phyloP scores from a whole-genome alignment of 2,888 invertebrate species.

The Heliconius aoede region DNA sequence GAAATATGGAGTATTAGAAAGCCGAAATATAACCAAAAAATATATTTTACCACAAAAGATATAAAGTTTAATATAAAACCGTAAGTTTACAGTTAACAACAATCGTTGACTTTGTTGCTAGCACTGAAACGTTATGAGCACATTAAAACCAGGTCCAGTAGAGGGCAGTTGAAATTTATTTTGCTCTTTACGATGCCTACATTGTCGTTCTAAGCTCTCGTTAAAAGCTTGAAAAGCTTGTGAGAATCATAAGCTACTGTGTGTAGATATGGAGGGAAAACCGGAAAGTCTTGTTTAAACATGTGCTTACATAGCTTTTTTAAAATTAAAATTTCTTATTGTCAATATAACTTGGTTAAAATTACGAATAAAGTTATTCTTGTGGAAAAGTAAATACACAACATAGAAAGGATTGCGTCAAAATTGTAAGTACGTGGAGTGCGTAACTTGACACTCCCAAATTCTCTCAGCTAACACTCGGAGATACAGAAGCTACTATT shows the following conservation, averaged over 20 bases:
- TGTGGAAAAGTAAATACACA: too few relatives aligned
- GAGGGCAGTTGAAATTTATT: slow-evolving; percentile 52
- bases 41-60: not conserved
- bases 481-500: too few relatives aligned
- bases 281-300: slow-evolving; percentile 2
- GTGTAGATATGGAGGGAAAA: slow-evolving; percentile 34
- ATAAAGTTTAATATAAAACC: slow-evolving; percentile 22
- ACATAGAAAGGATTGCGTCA: too few relatives aligned
- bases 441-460: too few relatives aligned
- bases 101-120: slow-evolving; percentile 30
- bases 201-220: slow-evolving; percentile 49
- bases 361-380: too few relatives aligned
- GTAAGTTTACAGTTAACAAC: slow-evolving; percentile 32
- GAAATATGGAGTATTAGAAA: too few relatives aligned
- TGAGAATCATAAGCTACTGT: slow-evolving; percentile 38
- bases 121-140: slow-evolving; percentile 42
- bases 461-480: too few relatives aligned
- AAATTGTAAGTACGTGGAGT: too few relatives aligned
- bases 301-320: not conserved
- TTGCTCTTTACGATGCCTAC: slow-evolving; percentile 50
- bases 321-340: not conserved
- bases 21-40: too few relatives aligned
- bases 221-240: slow-evolving; percentile 43
- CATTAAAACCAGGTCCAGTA: slow-evolving; percentile 50
- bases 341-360: too few relatives aligned